A percentile compares a stretch with the other conserved stretches of the same genome.
These are phyloP conservation scores for Pinctada fucata DNA, from an alignment of 2,888 invertebrate species.

Conservation along the genomic window DNA sequence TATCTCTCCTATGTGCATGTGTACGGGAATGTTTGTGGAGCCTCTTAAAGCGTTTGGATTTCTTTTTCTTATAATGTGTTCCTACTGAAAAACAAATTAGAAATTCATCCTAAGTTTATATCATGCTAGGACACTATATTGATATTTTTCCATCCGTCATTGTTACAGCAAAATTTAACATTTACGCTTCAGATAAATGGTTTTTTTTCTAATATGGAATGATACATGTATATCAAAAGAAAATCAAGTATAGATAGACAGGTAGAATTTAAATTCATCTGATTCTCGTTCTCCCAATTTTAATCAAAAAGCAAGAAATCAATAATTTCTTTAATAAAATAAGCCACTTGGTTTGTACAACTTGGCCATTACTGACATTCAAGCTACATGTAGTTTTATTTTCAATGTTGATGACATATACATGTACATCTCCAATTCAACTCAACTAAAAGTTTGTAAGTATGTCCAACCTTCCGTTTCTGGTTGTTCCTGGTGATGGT, in stretches of 20 bases:
- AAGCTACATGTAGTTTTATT: too few relatives aligned
- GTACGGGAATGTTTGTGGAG: conserved; percentile 33
- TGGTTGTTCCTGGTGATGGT: conserved; percentile 41
- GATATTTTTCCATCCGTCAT: too few relatives aligned
- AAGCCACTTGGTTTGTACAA: not conserved
- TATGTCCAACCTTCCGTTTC: conserved; percentile 12
- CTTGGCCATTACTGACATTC: not conserved
- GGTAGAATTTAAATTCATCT: not conserved
- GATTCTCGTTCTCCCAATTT: too few relatives aligned
- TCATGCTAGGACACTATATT: too few relatives aligned
- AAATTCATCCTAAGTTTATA: too few relatives aligned
- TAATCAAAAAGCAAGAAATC: too few relatives aligned
- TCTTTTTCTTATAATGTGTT: conserved; percentile 48
- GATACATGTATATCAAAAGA: not conserved
- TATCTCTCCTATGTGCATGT: conserved; percentile 26
- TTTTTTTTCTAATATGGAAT: too few relatives aligned
- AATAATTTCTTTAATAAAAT: not conserved
- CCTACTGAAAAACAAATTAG: not conserved
- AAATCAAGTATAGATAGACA: not conserved
- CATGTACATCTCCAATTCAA: too few relatives aligned
- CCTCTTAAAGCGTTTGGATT: conserved; percentile 43
- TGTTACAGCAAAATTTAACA: too few relatives aligned
- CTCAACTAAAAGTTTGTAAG: not conserved
- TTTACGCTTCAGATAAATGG: too few relatives aligned
- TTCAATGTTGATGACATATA: too few relatives aligned